phyloP scores from a whole-genome alignment of 1,140 invertebrate genomes.

The Fopius arisanus region DNA sequence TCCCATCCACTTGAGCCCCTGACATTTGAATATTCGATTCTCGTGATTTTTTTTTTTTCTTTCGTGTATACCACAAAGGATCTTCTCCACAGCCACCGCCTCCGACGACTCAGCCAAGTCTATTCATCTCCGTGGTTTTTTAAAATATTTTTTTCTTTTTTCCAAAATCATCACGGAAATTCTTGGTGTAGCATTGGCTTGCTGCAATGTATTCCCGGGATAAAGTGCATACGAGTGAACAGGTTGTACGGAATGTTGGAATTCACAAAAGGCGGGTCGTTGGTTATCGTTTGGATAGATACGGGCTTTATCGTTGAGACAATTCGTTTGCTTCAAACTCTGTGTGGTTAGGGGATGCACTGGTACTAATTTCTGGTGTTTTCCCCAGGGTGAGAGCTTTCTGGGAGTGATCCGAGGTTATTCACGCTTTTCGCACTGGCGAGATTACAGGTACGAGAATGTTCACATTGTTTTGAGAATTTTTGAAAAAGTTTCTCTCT shows the following conservation, averaged over 20 bases:
- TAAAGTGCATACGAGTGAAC: not conserved
- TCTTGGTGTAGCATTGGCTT: not conserved
- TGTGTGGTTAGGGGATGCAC: not conserved
- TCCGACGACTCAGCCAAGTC: too few species aligned
- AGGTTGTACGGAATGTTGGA: not conserved
- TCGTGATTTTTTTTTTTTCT: not conserved
- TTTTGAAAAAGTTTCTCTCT: too few species aligned
- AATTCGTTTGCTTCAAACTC: conserved; percentile 18
- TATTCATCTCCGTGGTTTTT: not conserved
- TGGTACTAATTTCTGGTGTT: not conserved
- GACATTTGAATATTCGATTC: conserved; percentile 17
- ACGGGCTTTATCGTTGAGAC: conserved; percentile 16
- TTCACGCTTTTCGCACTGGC: too few species aligned
- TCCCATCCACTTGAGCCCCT: not conserved
- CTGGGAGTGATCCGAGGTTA: not conserved
- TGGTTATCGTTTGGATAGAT: not conserved
- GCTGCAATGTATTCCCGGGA: not conserved
- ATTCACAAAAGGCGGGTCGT: conserved; percentile 3
- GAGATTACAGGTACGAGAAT: too few species aligned
- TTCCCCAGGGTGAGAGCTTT: not conserved
- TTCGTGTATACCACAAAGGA: not conserved
- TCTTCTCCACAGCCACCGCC: too few species aligned
- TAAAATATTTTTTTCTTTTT: too few species aligned
- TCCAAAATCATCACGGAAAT: not conserved
- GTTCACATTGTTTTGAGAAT: too few species aligned